Percentiles rank a stretch among this genome's conserved stretches.
Conservation (phyloP, 2,888 invertebrate genomes). For the Helleia helle region DNA sequence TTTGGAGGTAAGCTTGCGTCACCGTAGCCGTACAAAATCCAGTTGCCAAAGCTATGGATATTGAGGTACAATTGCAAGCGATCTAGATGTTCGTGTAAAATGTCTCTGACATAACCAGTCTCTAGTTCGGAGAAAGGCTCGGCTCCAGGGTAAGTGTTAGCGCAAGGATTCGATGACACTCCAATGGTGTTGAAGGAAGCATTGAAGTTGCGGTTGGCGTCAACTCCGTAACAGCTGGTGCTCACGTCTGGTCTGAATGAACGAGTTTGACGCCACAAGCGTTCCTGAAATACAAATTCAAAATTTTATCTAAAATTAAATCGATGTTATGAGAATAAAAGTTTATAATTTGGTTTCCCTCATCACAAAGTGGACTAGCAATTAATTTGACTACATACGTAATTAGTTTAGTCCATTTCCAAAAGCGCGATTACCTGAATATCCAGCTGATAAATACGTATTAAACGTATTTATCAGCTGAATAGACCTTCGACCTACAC, state of each 20-base stretch:
- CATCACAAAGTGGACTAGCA: too few species aligned
- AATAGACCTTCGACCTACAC: too few species aligned
- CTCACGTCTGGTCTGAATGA: conserved; percentile 26
- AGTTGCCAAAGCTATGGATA: conserved; percentile 80
- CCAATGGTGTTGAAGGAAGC: conserved; percentile 30
- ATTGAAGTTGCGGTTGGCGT: conserved; percentile 39
- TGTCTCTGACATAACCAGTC: conserved; percentile 66
- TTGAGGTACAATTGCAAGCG: conserved; percentile 54
- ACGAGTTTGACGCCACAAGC: conserved; percentile 38
- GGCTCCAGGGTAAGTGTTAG: conserved; percentile 72
- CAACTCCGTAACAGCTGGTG: conserved; percentile 30
- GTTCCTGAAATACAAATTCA: conserved; percentile 24
- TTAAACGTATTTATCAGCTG: too few species aligned
- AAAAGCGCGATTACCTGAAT: too few species aligned
- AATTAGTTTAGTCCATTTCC: too few species aligned
- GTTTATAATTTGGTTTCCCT: too few species aligned
- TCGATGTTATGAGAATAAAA: too few species aligned
- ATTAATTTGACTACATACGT: too few species aligned
- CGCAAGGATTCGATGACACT: conserved; percentile 56
- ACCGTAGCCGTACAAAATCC: conserved; percentile 77
- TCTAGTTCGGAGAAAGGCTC: conserved; percentile 78
- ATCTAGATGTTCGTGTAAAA: conserved; percentile 42
- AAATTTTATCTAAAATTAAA: too few species aligned
- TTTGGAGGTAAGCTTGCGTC: conserved; percentile 32
- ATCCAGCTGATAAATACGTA: too few species aligned